Percentiles rank a stretch among this genome's conserved stretches.
These are phyloP conservation scores for Saccostrea cuccullata DNA, from an alignment of 1,140 invertebrate species.

Conservation along the genomic window DNA sequence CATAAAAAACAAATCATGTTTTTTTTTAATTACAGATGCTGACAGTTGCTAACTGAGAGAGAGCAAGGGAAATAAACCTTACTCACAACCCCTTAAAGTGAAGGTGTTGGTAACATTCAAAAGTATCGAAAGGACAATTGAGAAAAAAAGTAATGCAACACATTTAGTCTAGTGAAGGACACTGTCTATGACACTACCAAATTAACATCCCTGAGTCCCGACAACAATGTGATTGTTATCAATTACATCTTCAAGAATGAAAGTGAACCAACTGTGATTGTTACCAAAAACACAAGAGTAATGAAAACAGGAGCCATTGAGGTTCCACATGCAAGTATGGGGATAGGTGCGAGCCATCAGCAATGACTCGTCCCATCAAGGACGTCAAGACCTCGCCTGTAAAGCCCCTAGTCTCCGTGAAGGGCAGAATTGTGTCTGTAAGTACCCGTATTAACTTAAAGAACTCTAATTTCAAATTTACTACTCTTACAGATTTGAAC, in stretches of 20 bases:
- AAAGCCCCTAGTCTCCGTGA: neutral
- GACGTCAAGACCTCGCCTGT: neutral
- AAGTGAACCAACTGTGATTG: neutral
- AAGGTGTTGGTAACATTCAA: neutral
- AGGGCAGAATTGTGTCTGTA: constrained; percentile 17
- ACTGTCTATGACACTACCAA: neutral
- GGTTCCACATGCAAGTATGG: neutral
- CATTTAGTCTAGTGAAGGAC: neutral
- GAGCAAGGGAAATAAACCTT: too few species aligned
- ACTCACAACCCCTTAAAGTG: constrained; percentile 5
- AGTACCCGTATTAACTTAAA: neutral
- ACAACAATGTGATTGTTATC: neutral
- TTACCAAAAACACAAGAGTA: neutral
- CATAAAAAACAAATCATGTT: neutral
- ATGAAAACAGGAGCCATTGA: too few species aligned
- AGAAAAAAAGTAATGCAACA: neutral
- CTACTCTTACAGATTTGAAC: neutral
- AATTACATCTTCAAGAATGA: constrained; percentile 9
- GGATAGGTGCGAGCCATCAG: neutral
- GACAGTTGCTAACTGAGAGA: constrained; percentile 2
- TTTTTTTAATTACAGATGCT: constrained; percentile 29
- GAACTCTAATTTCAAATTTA: neutral
- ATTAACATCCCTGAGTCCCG: neutral
- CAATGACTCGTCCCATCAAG: neutral
- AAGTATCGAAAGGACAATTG: neutral